Evolutionary conservation across 2,113 vertebrate genomes (phyloP).

Genomic region (Bos taurus): DNA sequence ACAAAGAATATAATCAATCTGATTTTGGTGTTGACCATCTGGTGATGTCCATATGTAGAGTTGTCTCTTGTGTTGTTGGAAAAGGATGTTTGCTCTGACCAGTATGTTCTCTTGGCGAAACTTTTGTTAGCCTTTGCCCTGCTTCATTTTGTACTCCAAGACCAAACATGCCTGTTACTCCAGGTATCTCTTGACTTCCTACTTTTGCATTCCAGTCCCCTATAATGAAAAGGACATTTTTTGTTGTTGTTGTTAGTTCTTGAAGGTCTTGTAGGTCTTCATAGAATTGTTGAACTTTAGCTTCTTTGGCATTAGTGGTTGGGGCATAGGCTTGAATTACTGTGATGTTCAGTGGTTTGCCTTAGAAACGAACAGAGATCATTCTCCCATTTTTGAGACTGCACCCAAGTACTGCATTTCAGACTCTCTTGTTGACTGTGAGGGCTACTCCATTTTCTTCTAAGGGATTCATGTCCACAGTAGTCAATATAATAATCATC

Average conservation of each 20-base stretch:
- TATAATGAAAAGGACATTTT: neutral
- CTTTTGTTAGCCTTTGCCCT: neutral
- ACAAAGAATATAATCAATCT: neutral
- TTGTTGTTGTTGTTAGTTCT: neutral
- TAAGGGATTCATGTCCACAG: neutral
- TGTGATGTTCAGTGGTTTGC: neutral
- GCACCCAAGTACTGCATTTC: neutral
- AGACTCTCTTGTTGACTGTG: neutral
- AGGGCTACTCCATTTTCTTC: neutral
- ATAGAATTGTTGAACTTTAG: neutral
- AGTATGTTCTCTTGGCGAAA: neutral
- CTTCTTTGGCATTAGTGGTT: neutral
- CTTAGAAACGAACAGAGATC: neutral
- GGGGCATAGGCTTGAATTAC: neutral
- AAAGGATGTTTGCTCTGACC: neutral
- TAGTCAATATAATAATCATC: neutral
- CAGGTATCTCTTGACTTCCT: neutral
- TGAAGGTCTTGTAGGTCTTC: neutral
- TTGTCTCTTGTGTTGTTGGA: neutral
- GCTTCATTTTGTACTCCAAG: neutral
- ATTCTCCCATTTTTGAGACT: neutral
- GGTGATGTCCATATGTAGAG: neutral
- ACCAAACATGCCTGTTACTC: neutral
- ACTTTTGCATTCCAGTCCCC: neutral
- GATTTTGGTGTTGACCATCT: neutral